A percentile compares a stretch with the other conserved stretches of the same genome.
Conservation (phyloP, 2,797 vertebrate genomes). For the Characodon lateralis region DNA sequence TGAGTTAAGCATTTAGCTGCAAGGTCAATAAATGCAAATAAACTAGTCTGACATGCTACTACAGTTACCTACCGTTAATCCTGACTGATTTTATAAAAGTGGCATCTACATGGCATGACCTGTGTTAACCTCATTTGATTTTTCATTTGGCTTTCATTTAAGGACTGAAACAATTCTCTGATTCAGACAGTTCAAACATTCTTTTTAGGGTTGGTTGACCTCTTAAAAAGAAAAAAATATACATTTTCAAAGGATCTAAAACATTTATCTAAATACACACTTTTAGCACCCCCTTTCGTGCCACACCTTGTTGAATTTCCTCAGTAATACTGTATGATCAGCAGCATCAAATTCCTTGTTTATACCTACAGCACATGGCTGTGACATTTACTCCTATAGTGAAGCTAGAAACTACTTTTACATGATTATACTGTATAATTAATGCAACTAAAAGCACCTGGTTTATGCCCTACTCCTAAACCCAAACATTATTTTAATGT, state of each 20-base stretch:
- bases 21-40: constrained; percentile 35
- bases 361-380: neutral
- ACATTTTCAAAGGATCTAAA: neutral
- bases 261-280: neutral
- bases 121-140: neutral
- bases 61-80: neutral
- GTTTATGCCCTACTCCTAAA: neutral
- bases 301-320: no score
- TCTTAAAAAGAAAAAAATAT: neutral
- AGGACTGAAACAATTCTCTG: neutral
- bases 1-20: constrained; percentile 10
- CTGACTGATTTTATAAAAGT: constrained; percentile 6
- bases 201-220: neutral
- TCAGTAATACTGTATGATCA: neutral
- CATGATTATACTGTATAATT: neutral
- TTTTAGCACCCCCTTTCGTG: neutral
- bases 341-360: neutral
- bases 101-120: neutral
- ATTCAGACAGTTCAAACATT: neutral
- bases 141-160: neutral
- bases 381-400: neutral
- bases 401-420: neutral
- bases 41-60: constrained; percentile 1
- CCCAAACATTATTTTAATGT: neutral
- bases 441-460: neutral